Conservation (phyloP, 2,113 vertebrate species). For the Danionella cerebrum region DNA sequence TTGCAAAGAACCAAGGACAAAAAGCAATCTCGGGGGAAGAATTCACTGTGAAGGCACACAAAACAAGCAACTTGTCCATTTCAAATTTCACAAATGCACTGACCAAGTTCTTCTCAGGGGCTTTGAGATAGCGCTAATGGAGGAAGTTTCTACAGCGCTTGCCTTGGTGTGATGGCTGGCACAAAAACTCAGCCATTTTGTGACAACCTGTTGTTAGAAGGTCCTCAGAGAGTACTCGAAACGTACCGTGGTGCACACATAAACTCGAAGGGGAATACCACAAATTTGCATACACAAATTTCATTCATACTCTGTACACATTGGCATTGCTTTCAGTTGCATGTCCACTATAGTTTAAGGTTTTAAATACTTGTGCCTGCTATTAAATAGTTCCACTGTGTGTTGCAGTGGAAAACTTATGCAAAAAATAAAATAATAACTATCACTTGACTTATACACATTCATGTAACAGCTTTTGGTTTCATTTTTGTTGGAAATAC, state of each 20-base stretch:
- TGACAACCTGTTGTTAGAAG: conserved; percentile 43
- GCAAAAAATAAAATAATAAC: conserved; percentile 25
- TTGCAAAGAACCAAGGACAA: conserved; percentile 53
- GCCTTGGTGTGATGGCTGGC: conserved; percentile 29
- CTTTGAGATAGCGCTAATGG: conserved; percentile 25
- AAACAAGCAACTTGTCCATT: conserved; percentile 58
- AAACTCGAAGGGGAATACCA: not conserved
- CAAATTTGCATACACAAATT: not conserved
- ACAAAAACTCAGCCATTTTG: conserved; percentile 50
- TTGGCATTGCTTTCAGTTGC: conserved; percentile 15
- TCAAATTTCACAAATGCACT: conserved; percentile 50
- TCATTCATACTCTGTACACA: not conserved
- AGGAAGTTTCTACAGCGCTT: conserved; percentile 31
- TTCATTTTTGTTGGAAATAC: conserved; percentile 53
- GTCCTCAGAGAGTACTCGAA: conserved; percentile 48
- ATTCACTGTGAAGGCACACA: conserved; percentile 66
- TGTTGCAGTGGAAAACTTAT: conserved; percentile 34
- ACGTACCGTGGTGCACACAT: conserved; percentile 34
- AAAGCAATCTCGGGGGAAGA: conserved; percentile 47
- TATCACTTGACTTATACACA: conserved; percentile 56
- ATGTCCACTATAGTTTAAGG: conserved; percentile 36
- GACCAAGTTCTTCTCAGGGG: conserved; percentile 37
- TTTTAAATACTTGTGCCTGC: conserved; percentile 50
- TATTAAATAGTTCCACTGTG: conserved; percentile 42
- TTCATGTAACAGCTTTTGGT: conserved; percentile 64